These are phyloP conservation scores for Apodemus sylvaticus DNA, from an alignment of 2,113 vertebrate genomes.

Conservation along the genomic window DNA sequence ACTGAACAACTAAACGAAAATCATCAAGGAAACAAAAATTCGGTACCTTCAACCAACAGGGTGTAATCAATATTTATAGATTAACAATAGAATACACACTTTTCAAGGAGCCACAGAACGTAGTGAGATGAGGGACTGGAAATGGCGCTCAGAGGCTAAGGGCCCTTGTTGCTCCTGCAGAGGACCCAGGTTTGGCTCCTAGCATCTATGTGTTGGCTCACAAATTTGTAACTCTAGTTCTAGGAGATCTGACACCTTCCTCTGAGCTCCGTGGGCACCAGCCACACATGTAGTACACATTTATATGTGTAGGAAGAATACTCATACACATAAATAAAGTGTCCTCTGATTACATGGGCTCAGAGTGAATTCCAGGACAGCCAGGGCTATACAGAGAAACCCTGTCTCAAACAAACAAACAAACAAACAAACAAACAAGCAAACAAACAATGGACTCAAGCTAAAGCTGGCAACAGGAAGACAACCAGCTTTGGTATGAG, in stretches of 20 bases:
- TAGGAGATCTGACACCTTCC: background rate
- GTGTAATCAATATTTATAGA: background rate
- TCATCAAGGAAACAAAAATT: background rate
- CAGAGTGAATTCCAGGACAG: no score
- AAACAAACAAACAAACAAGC: no score
- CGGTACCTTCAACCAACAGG: background rate
- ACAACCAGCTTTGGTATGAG: background rate
- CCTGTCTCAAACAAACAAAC: no score
- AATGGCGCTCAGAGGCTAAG: background rate
- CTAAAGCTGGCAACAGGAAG: background rate
- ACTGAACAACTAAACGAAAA: background rate
- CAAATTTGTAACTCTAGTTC: background rate
- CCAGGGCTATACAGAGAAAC: no score
- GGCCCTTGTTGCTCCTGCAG: background rate
- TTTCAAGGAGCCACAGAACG: background rate
- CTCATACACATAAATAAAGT: background rate
- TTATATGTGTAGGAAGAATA: background rate
- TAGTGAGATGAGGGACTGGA: background rate
- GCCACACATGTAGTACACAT: background rate
- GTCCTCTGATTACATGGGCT: background rate
- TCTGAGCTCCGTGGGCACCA: background rate
- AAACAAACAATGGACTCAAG: background rate
- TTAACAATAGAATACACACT: background rate
- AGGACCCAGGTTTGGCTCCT: background rate
- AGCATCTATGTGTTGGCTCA: background rate